Conservation (phyloP, 2,888 invertebrate genomes). For the Bellardia pandia region DNA sequence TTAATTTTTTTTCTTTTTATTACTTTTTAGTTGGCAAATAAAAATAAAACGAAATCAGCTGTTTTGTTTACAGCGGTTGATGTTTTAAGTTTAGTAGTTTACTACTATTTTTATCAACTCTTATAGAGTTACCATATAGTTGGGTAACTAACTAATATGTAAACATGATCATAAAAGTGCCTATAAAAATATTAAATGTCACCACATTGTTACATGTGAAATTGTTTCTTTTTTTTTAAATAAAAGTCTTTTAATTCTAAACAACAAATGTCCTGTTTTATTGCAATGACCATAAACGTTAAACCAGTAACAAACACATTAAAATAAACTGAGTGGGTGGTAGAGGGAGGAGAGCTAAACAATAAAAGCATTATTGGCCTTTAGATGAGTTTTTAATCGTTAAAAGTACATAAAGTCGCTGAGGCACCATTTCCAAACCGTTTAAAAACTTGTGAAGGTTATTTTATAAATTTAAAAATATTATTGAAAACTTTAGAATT, state of each 20-base stretch:
- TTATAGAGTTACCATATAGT: conserved; percentile 3
- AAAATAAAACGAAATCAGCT: conserved; percentile 1
- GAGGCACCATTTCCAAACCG: conserved; percentile 15
- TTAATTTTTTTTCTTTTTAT: background rate
- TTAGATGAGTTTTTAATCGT: conserved; percentile 26
- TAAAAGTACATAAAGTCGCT: conserved; percentile 5
- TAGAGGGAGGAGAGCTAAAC: background rate
- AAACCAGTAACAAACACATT: conserved; percentile 13
- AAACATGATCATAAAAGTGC: conserved; percentile 21
- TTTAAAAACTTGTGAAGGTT: background rate
- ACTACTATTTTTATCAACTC: background rate
- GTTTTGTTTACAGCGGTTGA: conserved; percentile 5
- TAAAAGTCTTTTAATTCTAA: conserved; percentile 27
- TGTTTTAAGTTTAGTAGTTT: background rate
- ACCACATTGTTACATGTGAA: background rate
- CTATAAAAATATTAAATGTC: conserved; percentile 52
- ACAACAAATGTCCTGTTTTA: conserved; percentile 44
- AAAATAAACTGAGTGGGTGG: background rate
- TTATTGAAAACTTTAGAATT: background rate
- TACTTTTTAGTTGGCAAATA: background rate
- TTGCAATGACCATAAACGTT: conserved; percentile 55
- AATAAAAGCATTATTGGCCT: conserved; percentile 23
- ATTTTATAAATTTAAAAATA: background rate
- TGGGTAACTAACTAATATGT: conserved; percentile 10
- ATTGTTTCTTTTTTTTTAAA: background rate